Base-by-base conservation (phyloP, 2,888 invertebrate species). In the Pterostichus madidus region DNA sequence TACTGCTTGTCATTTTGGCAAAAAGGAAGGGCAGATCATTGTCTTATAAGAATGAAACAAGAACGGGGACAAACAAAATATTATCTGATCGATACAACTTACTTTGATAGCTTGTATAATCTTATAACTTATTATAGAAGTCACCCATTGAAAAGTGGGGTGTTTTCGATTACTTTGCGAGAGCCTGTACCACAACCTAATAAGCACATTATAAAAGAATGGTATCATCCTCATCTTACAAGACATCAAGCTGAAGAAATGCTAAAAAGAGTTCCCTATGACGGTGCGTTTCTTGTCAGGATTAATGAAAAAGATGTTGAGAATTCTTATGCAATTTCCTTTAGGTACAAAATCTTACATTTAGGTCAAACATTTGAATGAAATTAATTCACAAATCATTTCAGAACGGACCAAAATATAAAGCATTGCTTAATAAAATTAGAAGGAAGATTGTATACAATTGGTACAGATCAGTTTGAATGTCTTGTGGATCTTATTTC, bases 351-450 rank as follows among this genome's bases (percentile, higher is more conserved):
- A 84, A 32, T 71, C 52, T 11, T 44, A 17, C 3, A 11, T 3
- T n/a, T 52, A 52, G 10, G 24, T 24, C 1, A 3, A 71, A 44
- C 31, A 53, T 68, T 39, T 10, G 5, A 13, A 46, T 46, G 46
- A 46, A 1, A 46, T n/a, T 59, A 59, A 24, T n/a, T 46, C 4
- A 46, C 3, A 24, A 2, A 24, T 24, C 3, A 24, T 68, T 59
- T 11, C 83, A 97, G 98, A 87, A 96, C 96, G 2, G 97, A 97
- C 86, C 96, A 95, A 78, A 96, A 97, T 90, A 98, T 99, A 85
- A 99, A 99, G 89, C 99, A 99, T 89, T 99, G 99, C 89, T 94
- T 98, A 75, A 96, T 99, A 84, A 96, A 97, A 90, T 93, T 96
- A 75, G 98, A 99, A 88, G 98, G 98, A 0, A 93, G 98, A 0